Evolutionary conservation across 1,140 invertebrate species (phyloP), one percentile per base, ranked within the genome.

Genomic region (Calephelis nemesis): DNA sequence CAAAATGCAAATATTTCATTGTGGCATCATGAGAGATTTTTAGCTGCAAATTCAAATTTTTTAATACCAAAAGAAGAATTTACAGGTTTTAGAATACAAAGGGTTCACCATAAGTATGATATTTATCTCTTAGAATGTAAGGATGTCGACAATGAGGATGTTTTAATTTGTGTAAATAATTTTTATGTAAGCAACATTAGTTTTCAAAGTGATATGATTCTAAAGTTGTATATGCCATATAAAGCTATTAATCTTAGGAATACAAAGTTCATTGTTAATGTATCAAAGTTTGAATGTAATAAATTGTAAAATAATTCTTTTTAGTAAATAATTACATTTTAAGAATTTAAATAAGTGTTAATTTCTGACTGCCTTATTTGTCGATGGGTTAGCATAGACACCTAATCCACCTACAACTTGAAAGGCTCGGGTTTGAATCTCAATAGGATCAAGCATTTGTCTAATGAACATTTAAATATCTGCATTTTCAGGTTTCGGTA

Each of bases 1-100:
- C 82, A 85, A 74, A 83, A 81, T 63, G 76, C 84, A 1, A 79
- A 68, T 66, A 65, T 82, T 65, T 81, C 74, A 72, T 69, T 91
- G 50, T 91, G 88, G 88, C 81, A 88, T 68, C 83, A 91, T 70
- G 88, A 91, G 65, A 76, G 73, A 68, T 91, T 81, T 75, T 73
- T 91, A 64, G 87, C 84, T 2, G 78, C 70, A 62, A 88, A 83
- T 75, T 88, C 83, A 7, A 88, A 84, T 72, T 89, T 89, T 74
- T 62, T 83, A 2, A 81, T 89, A 30, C 87, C 87, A 3, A 88
- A 82, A 75, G 79, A 73, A 63, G 74, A 81, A 52, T 75, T 76
- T 72, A 40, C 69, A n/a, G 63, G 74, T 7, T 86, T 82, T 52
- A 73, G 73, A 67, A 79, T 89, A 67, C 67, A 77, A 72, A 84